Base-by-base conservation (phyloP, 2,888 invertebrate genomes). In the Marronus borbonicus region DNA sequence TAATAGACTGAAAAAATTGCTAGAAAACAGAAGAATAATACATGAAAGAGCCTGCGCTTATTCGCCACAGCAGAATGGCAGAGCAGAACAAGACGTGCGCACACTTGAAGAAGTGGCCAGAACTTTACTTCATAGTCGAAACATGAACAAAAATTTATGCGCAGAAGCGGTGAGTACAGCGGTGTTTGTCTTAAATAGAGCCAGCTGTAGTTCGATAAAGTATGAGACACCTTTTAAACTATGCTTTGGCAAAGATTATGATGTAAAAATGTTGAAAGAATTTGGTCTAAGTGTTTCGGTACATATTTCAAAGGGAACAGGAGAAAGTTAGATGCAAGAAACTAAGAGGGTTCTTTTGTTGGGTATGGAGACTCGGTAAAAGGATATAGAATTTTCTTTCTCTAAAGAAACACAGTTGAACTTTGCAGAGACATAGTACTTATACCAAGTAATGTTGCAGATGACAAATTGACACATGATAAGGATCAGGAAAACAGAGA, bases 221-320 rank as follows among this genome's bases (percentile, higher is more conserved):
- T 50, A 76, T 14, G 81, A 80, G 77, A 86, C 86, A 2, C 86
- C 88, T 0, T 83, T 84, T 76, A 87, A 88, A 79, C 24, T 84
- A 2, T 88, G 88, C 86, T 80, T 83, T 62, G 83, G 84, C 20
- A 78, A 80, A 2, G 86, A 49, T 28, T 49, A n/a, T 14, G 52
- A 58, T 31, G 28, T 80, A 7, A 65, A 72, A 12, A 44, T 78
- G n/a, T 80, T 81, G 7, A 70, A 76, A 75, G 77, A 81, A 52
- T 81, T 81, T 78, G 80, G 83, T 20, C 79, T 78, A 36, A 7
- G 3, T 36, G 36, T 36, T 36, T 36, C 36, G 36, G 36, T 7
- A 36, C 36, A 36, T 36, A 36, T 36, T 36, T 7, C 36, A 36
- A 36, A 36, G 7, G 1, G 3, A 3, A 36, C 17, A 36, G 7